Percentiles rank a stretch among this genome's conserved stretches.
These are phyloP conservation scores for Argynnis bischoffii DNA, from an alignment of 2,888 invertebrate genomes.

Conservation along the genomic window DNA sequence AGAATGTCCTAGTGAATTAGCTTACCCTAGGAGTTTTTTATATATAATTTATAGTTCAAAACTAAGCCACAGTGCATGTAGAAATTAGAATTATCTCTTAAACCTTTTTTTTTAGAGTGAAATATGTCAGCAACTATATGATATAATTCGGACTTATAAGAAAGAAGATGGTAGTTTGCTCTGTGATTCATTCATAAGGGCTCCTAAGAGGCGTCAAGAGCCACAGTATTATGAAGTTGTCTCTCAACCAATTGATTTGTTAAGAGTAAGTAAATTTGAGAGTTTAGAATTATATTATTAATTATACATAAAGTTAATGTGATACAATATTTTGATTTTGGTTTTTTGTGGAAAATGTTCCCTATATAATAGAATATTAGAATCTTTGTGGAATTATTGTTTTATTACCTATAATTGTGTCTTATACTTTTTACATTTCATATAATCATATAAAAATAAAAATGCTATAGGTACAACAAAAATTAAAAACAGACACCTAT, in stretches of 20 bases:
- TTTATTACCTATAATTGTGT: no score
- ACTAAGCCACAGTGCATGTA: neutral
- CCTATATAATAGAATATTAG: no score
- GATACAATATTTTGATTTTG: no score
- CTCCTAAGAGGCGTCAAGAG: constrained; percentile 96
- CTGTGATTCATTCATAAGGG: constrained; percentile 97
- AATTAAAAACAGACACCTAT: constrained; percentile 98
- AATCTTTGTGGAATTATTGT: no score
- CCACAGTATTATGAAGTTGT: constrained; percentile 96
- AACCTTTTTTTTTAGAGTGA: constrained; percentile 83
- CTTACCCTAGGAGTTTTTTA: no score
- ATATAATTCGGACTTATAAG: constrained; percentile 93
- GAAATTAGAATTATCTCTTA: neutral
- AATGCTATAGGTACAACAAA: constrained; percentile 90
- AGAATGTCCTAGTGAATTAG: neutral
- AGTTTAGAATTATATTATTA: no score
- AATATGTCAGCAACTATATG: constrained; percentile 95
- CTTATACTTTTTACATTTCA: neutral
- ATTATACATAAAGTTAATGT: no score
- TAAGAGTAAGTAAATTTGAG: constrained; percentile 79
- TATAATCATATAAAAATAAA: neutral
- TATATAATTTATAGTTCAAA: neutral
- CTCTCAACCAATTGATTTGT: constrained; percentile 95
- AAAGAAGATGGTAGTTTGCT: constrained; percentile 95
- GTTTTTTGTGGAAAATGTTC: no score